phyloP scores from a whole-genome alignment of 2,797 vertebrate genomes.

The Taeniopygia guttata region DNA sequence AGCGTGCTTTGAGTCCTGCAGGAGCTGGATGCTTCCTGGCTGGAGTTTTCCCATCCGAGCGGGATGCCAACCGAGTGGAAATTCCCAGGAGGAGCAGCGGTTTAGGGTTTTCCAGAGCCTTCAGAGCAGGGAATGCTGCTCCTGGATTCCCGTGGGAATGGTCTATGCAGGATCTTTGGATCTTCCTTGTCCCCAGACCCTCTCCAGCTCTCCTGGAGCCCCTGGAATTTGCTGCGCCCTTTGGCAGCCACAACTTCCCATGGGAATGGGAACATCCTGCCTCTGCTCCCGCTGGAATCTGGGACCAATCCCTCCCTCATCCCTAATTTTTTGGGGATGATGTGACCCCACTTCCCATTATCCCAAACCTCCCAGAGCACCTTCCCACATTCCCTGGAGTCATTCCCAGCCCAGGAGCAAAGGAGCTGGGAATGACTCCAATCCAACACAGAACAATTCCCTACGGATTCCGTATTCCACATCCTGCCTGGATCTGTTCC shows the following conservation, averaged over 20 bases:
- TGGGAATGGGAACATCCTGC: neutral
- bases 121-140: neutral
- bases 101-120: neutral
- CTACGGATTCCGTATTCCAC: rapidly evolving
- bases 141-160: neutral
- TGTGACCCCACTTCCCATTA: neutral
- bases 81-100: neutral
- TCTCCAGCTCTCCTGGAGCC: neutral
- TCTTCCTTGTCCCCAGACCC: neutral
- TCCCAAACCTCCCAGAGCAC: neutral
- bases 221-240: neutral
- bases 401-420: neutral
- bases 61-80: rapidly evolving
- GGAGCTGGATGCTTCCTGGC: neutral
- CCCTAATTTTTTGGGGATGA: neutral
- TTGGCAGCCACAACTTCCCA: neutral
- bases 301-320: neutral
- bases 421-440: neutral
- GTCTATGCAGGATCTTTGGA: neutral
- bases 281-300: neutral
- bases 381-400: neutral
- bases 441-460: rapidly evolving
- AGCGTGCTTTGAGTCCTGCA: no score
- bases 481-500: neutral
- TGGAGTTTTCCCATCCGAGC: neutral